A percentile compares a stretch with the other conserved stretches of the same genome.
phyloP scores from a whole-genome alignment of 2,888 invertebrate species.

The Perizoma flavofasciatum region DNA sequence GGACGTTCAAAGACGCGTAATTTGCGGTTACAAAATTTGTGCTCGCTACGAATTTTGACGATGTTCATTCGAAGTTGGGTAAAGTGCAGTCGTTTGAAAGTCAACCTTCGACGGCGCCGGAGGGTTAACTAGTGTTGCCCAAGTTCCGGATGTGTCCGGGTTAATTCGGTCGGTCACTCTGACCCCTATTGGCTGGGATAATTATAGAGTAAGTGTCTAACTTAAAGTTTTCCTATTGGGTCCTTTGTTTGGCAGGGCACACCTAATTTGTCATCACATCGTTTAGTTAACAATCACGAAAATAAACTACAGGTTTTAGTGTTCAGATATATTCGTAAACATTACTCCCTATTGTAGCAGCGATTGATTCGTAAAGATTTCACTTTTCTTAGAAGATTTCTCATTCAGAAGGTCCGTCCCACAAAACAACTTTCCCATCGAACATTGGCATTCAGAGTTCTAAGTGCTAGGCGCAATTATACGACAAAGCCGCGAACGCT shows the following conservation, averaged over 20 bases:
- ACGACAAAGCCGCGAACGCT: conserved; percentile 56
- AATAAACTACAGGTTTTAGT: no score
- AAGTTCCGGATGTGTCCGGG: conserved; percentile 55
- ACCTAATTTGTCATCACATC: conserved; percentile 14
- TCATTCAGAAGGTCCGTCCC: conserved; percentile 35
- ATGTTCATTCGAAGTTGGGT: conserved; percentile 54
- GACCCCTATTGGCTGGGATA: conserved; percentile 51
- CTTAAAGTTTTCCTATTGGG: conserved; percentile 36
- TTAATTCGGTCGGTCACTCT: conserved; percentile 56
- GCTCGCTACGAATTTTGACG: conserved; percentile 66
- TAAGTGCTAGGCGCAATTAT: conserved; percentile 57
- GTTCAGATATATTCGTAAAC: no score
- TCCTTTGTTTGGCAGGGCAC: conserved; percentile 31
- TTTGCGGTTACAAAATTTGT: conserved; percentile 77
- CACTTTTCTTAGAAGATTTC: conserved; percentile 4
- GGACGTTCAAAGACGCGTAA: conserved; percentile 76
- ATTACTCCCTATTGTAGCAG: no score
- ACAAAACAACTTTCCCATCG: conserved; percentile 28
- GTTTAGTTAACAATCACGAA: conserved; percentile 1
- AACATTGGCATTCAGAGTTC: conserved; percentile 27
- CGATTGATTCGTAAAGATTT: no score
- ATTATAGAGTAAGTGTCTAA: conserved; percentile 42
- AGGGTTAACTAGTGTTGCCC: conserved; percentile 58
- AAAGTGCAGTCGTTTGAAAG: conserved; percentile 66
- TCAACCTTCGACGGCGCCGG: conserved; percentile 50